A percentile compares a stretch with the other conserved stretches of the same genome.
These are phyloP conservation scores for Tryphoninae sp. DNA, from an alignment of 2,888 invertebrate genomes.

Conservation along the genomic window DNA sequence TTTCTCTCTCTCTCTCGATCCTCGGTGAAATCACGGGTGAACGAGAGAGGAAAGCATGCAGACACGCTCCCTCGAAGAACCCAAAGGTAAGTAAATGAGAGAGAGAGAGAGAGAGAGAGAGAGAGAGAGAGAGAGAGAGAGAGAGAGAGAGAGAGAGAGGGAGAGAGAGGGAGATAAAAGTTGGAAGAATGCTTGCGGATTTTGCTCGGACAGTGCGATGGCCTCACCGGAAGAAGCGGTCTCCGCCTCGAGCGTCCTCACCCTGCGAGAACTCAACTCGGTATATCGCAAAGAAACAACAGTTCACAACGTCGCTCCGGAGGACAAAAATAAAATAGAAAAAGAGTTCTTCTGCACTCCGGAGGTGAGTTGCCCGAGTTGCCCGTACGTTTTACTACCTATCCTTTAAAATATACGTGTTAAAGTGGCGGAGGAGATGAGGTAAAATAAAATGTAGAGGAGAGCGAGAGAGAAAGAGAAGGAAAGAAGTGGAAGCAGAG, in stretches of 20 bases:
- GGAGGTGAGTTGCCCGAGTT: not conserved
- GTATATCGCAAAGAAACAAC: constrained; percentile 13
- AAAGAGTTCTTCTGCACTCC: not conserved
- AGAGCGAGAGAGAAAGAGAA: constrained; percentile 32
- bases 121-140: not conserved
- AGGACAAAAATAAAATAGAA: constrained; percentile 24
- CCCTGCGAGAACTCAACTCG: not conserved
- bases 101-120: constrained; percentile 19
- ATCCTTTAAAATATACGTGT: constrained; percentile 25
- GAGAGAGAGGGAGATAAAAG: not conserved
- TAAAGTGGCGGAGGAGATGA: constrained; percentile 45
- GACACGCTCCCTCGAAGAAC: constrained; percentile 37
- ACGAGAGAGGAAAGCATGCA: constrained; percentile 14
- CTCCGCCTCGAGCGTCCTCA: constrained; percentile 15
- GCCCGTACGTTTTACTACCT: not conserved
- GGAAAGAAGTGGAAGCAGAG: constrained; percentile 62
- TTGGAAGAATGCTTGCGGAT: constrained; percentile 55
- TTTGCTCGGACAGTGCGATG: constrained; percentile 55
- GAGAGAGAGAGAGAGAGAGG: not conserved
- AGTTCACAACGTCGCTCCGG: constrained; percentile 14
- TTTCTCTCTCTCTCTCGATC: constrained; percentile 5
- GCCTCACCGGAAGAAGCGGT: constrained; percentile 41
- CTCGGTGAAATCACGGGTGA: constrained; percentile 44
- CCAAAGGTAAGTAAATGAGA: not conserved
- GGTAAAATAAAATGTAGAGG: constrained; percentile 35